A percentile compares a stretch with the other conserved stretches of the same genome.
Conservation (phyloP, 1,140 invertebrate species). For the Leptinotarsa texana region DNA sequence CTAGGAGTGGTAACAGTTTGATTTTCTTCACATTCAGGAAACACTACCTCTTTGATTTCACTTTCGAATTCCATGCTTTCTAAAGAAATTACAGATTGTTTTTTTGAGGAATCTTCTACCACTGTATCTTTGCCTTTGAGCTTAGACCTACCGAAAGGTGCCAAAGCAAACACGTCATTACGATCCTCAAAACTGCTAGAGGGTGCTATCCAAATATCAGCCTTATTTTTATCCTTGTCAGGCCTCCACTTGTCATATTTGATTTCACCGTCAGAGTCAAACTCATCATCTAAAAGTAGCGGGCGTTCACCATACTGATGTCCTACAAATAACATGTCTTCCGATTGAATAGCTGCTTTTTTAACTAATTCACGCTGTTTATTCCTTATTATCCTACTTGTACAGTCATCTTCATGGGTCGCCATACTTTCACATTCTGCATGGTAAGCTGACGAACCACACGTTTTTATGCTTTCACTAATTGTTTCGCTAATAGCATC, state of each 20-base stretch:
- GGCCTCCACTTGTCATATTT: constrained; percentile 51
- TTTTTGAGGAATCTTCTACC: background rate
- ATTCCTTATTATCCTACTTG: constrained; percentile 54
- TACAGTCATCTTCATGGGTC: constrained; percentile 64
- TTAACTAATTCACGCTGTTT: constrained; percentile 53
- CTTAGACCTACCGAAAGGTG: constrained; percentile 68
- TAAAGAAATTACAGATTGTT: background rate
- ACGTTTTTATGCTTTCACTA: constrained; percentile 69
- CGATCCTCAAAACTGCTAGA: constrained; percentile 52
- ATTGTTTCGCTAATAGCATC: constrained; percentile 64
- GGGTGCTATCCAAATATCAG: constrained; percentile 48
- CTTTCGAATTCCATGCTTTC: background rate
- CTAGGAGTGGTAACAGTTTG: constrained; percentile 14
- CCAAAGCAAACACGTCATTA: constrained; percentile 74
- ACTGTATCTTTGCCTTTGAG: constrained; percentile 40
- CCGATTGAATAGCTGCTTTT: constrained; percentile 42
- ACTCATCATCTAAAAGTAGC: constrained; percentile 76
- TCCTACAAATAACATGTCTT: constrained; percentile 66
- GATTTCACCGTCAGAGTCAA: constrained; percentile 67
- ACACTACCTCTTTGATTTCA: background rate
- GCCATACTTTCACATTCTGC: constrained; percentile 73
- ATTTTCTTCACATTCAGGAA: constrained; percentile 9
- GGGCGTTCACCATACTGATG: constrained; percentile 81
- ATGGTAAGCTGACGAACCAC: constrained; percentile 71
- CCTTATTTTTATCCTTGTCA: constrained; percentile 39